Evolutionary conservation across 1,140 invertebrate species (phyloP), one percentile per base, ranked within the genome.

Genomic region (Nasonia giraulti): DNA sequence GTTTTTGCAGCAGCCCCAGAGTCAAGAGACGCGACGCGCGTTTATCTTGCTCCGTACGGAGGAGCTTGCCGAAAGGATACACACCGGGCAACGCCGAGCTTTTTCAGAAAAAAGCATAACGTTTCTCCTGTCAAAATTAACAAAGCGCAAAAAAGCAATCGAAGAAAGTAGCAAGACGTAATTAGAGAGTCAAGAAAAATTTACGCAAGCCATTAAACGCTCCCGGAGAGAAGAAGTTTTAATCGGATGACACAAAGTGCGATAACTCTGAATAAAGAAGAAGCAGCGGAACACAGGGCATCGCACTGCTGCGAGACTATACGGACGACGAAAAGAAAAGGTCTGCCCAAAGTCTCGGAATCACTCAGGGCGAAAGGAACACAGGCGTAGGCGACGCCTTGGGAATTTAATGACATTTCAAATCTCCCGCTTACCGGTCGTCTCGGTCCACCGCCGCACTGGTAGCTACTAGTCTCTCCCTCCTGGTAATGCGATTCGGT

Each of bases 401-500:
- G 77, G 77, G 77, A 85, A 87, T 85, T 88, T 89, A 90, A 90
- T 86, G 89, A 89, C 87, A 89, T 86, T 88, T 88, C 88, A 89
- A 89, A 89, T 87, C 86, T 90, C 86, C 88, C 89, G 88, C 88
- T 90, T 90, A 89, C 89, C 85, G 87, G 87, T 87, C 27, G 55
- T 66, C 47, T 62, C n/a, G 50, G 47, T 66, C 40, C 17, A 27
- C 77, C 31, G 7, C 37, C 74, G 4, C 33, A n/a, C 3, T n/a
- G 20, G 4, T 62, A n/a, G 2, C 17, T 62, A n/a, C 55, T 62
- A 62, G 17, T 62, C 47, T 50, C 20, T 44, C n/a, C 33, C 33
- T 62, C 55, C 40, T 76, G 3, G 55, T 92, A 91, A 91, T 92
- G 89, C 88, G 91, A 92, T 91, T 91, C 89, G 88, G 88, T 79